phyloP scores from a whole-genome alignment of 2,888 invertebrate genomes.

The Psococerastis gibbosa region DNA sequence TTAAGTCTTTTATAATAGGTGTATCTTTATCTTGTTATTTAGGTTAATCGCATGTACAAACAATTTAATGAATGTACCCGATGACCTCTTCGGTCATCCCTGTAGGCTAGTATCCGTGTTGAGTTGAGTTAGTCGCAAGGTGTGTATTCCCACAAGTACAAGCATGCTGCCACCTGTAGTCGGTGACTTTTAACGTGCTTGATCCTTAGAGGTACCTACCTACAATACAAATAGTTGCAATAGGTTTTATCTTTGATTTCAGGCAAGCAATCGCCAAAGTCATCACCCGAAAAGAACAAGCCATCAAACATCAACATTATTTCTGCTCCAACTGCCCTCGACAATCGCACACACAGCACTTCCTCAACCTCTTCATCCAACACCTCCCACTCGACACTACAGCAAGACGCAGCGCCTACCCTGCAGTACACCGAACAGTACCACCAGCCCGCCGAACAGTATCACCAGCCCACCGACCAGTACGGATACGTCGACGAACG shows the following conservation, averaged over 20 bases:
- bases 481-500: constrained; percentile 24
- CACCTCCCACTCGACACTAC: constrained; percentile 7
- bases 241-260: constrained; percentile 2
- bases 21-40: too few relatives aligned
- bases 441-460: background rate
- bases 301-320: constrained; percentile 3
- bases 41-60: too few relatives aligned
- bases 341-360: background rate
- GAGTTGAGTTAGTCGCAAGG: background rate
- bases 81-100: too few relatives aligned
- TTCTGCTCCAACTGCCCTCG: background rate
- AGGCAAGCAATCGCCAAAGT: constrained; percentile 3
- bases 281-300: constrained; percentile 5
- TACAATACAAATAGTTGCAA: too few relatives aligned
- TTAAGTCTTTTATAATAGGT: too few relatives aligned
- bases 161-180: too few relatives aligned
- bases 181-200: too few relatives aligned
- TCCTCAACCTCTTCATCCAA: constrained; percentile 3
- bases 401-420: background rate
- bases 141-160: background rate
- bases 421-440: background rate
- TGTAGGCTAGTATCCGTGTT: too few relatives aligned
- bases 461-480: background rate
- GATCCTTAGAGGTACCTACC: too few relatives aligned
- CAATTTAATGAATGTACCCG: too few relatives aligned